Conservation (phyloP, 2,888 invertebrate genomes). For the Chrysolina oricalcia region DNA sequence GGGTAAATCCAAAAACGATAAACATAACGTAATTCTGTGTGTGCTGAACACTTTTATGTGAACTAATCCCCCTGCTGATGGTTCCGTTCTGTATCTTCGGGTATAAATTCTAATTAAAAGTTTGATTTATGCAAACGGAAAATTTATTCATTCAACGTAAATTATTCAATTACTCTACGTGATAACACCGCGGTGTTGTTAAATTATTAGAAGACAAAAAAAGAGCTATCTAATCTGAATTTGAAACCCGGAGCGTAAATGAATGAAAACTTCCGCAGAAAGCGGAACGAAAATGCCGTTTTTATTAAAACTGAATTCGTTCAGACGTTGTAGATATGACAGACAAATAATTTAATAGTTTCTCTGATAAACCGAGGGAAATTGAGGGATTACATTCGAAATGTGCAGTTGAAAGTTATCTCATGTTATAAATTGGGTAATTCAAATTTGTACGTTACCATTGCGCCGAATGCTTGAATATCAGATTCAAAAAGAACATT, state of each 20-base stretch:
- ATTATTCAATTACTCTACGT: slow-evolving; percentile 23
- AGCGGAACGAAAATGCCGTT: slow-evolving; percentile 24
- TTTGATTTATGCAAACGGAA: slow-evolving; percentile 9
- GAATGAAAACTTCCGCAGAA: slow-evolving; percentile 22
- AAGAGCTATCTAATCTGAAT: slow-evolving; percentile 15
- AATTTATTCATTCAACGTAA: slow-evolving; percentile 8
- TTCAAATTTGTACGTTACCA: too few relatives aligned
- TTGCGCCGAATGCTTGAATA: too few relatives aligned
- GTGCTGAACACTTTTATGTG: neutral
- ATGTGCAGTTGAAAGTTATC: neutral
- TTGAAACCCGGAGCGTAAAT: slow-evolving; percentile 12
- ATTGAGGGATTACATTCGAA: neutral
- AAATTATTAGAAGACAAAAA: slow-evolving; percentile 21
- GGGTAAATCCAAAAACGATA: too few relatives aligned
- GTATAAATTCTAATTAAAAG: slow-evolving; percentile 4
- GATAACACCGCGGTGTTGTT: slow-evolving; percentile 18
- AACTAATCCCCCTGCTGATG: neutral
- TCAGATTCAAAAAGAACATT: too few relatives aligned
- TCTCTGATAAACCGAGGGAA: neutral
- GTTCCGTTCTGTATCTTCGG: neutral
- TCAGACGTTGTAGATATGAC: slow-evolving; percentile 1
- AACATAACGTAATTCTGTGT: neutral
- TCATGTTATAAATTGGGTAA: too few relatives aligned
- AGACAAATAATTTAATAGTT: slow-evolving; percentile 19
- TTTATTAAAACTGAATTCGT: slow-evolving; percentile 23